Conservation (phyloP, 2,888 invertebrate species). For the Drosophila kanekoi region DNA sequence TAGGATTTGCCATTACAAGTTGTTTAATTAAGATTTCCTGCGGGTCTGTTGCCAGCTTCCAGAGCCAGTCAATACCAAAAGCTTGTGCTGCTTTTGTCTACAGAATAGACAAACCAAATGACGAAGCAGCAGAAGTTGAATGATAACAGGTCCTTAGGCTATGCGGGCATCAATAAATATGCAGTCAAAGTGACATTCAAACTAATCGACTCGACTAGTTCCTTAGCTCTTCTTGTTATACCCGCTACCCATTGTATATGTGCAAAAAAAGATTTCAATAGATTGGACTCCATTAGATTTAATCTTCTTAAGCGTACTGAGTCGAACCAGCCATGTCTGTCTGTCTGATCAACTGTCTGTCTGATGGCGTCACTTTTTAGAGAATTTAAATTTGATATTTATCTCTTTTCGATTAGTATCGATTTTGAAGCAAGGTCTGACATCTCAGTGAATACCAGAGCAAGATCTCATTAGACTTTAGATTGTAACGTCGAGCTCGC, state of each 20-base stretch:
- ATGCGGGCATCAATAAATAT: constrained; percentile 56
- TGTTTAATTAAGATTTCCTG: constrained; percentile 77
- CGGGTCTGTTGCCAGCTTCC: constrained; percentile 59
- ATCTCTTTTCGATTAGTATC: too few species aligned
- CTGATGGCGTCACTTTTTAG: too few species aligned
- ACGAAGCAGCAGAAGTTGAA: constrained; percentile 32
- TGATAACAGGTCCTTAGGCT: constrained; percentile 22
- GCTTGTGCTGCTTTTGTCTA: constrained; percentile 25
- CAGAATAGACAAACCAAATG: constrained; percentile 28
- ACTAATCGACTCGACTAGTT: constrained; percentile 19
- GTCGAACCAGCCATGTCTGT: too few species aligned
- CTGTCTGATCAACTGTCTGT: too few species aligned
- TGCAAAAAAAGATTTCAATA: too few species aligned
- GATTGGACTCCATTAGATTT: neutral
- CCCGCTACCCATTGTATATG: too few species aligned
- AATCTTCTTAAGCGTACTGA: too few species aligned
- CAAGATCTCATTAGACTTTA: too few species aligned
- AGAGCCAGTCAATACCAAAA: constrained; percentile 41
- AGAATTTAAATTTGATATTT: too few species aligned
- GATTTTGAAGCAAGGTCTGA: too few species aligned
- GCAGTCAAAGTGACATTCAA: constrained; percentile 42
- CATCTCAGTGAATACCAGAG: too few species aligned
- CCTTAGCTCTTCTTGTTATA: neutral
- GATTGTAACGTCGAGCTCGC: too few species aligned
- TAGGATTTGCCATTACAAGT: constrained; percentile 73